Conservation (phyloP, 2,113 vertebrate species). For the Nerophis ophidion region DNA sequence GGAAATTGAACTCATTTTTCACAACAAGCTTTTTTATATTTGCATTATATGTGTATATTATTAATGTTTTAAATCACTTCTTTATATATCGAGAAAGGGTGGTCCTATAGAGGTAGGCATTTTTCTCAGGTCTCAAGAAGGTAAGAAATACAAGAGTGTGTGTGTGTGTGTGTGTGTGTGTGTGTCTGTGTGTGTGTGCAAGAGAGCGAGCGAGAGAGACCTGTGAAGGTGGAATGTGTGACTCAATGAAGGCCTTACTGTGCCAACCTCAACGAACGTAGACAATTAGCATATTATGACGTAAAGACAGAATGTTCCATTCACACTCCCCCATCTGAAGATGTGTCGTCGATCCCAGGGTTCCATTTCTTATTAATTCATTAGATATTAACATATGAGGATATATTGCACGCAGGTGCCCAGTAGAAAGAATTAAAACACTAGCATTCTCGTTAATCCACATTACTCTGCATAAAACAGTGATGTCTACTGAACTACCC, state of each 20-base stretch:
- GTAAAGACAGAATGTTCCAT: conserved; percentile 40
- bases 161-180: neutral
- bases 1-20: too few species aligned
- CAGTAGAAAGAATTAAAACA: neutral
- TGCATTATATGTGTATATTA: too few species aligned
- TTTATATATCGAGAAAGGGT: too few species aligned
- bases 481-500: neutral
- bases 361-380: conserved; percentile 1
- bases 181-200: neutral
- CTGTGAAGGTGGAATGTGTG: conserved; percentile 19
- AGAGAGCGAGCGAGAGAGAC: neutral
- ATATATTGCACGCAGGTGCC: neutral
- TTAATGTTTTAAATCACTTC: too few species aligned
- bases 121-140: too few species aligned
- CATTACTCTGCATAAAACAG: neutral
- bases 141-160: too few species aligned
- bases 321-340: conserved; percentile 8
- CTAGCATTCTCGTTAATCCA: neutral
- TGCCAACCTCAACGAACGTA: conserved; percentile 11
- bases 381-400: conserved; percentile 1
- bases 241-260: conserved; percentile 31
- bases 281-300: conserved; percentile 37
- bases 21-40: too few species aligned
- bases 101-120: too few species aligned
- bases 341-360: conserved; percentile 5